Percentiles rank a stretch among this genome's conserved stretches.
Conservation (phyloP, 1,140 invertebrate species). For the Drosophila eugracilis region DNA sequence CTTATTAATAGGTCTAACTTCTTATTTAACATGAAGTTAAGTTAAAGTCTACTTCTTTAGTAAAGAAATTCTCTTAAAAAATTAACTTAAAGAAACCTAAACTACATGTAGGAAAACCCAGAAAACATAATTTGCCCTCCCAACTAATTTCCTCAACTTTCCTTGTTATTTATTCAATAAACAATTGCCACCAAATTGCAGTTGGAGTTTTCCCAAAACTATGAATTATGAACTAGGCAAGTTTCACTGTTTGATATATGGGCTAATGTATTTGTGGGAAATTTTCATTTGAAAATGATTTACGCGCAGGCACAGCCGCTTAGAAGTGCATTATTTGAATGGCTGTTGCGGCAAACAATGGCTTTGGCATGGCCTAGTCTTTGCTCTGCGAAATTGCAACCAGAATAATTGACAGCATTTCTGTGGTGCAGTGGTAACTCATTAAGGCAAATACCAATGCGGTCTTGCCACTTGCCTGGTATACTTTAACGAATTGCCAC, state of each 20-base stretch:
- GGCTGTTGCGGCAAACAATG: constrained; percentile 36
- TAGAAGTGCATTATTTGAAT: constrained; percentile 60
- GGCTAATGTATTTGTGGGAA: neutral
- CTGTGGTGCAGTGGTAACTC: constrained; percentile 19
- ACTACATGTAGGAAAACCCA: too few relatives aligned
- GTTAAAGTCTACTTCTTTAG: too few relatives aligned
- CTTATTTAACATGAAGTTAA: too few relatives aligned
- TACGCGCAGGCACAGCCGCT: constrained; percentile 47
- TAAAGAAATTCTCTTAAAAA: too few relatives aligned
- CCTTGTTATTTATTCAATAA: neutral
- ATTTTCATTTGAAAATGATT: constrained; percentile 42
- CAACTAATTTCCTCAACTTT: neutral
- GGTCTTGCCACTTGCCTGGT: neutral
- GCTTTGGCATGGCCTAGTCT: constrained; percentile 11
- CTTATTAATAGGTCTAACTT: too few relatives aligned
- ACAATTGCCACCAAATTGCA: neutral
- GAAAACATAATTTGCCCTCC: neutral
- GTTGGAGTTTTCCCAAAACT: neutral
- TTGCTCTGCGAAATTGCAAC: constrained; percentile 37
- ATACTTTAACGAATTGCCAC: neutral
- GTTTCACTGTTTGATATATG: neutral
- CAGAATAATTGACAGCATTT: constrained; percentile 50
- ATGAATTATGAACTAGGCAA: neutral
- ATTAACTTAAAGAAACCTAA: too few relatives aligned
- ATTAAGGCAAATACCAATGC: neutral